phyloP scores from a whole-genome alignment of 2,113 vertebrate genomes.

The Hippocampus comes region DNA sequence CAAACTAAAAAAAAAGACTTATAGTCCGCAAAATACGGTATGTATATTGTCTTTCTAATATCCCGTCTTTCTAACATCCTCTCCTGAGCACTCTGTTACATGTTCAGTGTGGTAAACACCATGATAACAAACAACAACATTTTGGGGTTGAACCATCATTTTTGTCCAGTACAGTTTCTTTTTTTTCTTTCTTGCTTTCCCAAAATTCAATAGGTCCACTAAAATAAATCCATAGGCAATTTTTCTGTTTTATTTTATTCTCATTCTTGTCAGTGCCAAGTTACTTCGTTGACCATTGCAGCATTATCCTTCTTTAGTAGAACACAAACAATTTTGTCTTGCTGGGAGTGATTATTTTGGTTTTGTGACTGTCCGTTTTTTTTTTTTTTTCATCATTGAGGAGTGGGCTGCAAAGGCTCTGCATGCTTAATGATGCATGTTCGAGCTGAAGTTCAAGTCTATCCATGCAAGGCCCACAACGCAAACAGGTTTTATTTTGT shows the following conservation, averaged over 20 bases:
- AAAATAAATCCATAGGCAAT: background rate
- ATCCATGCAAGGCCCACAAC: conserved; percentile 31
- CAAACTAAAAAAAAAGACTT: too few relatives aligned
- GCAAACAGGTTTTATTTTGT: conserved; percentile 49
- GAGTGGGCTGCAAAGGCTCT: conserved; percentile 46
- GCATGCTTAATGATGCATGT: conserved; percentile 62
- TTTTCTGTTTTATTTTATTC: background rate
- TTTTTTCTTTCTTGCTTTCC: too few relatives aligned
- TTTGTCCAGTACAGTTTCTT: too few relatives aligned
- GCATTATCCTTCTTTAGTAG: background rate
- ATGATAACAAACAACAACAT: background rate
- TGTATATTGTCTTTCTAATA: too few relatives aligned
- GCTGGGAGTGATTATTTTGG: conserved; percentile 35
- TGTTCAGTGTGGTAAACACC: background rate
- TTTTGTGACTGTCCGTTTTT: conserved; percentile 44
- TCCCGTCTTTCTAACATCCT: too few relatives aligned
- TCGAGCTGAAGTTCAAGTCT: conserved; percentile 54
- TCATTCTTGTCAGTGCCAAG: background rate
- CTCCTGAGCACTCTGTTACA: background rate
- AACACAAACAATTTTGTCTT: background rate
- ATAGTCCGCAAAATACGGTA: too few relatives aligned
- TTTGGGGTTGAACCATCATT: background rate
- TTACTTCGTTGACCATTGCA: background rate
- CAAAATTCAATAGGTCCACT: background rate
- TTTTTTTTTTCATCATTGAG: conserved; percentile 47